Evolutionary conservation across 2,888 invertebrate species (phyloP), one percentile per base, ranked within the genome.

Genomic region (Lasius platythorax): DNA sequence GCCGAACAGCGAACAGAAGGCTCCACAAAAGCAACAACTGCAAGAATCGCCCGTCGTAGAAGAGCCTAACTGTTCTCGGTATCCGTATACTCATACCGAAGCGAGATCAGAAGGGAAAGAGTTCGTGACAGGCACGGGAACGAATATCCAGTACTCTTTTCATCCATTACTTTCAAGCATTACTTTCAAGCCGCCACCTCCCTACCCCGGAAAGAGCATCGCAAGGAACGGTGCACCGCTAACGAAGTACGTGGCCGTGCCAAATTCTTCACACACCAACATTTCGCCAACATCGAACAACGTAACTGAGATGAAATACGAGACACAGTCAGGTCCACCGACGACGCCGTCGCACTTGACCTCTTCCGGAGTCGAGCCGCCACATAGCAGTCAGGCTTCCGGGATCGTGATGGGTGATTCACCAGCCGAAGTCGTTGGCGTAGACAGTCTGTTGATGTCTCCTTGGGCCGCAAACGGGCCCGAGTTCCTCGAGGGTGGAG

Each of bases 231-330:
- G 56, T 9, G 8, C 78, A 6, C 81, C 40, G 23, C 37, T 88
- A 83, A 86, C 83, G 46, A 86, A 89, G 70, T 85, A 88, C 83
- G 85, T 75, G 40, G 87, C 78, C 67, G 87, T 75, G 82, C 68
- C 90, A 9, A 85, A 87, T 70, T 91, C 90, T 53, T 83, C 87
- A 50, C 84, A 85, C 53, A 87, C 89, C 12, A 50, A 50, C 50
- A 88, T 91, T 40, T 87, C 93, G 28, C 91, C 93, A 40, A 89
- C 88, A 81, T 88, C 93, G 15, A 91, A 92, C 23, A 89, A 93
- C 37, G 90, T 85, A 79, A 88, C 92, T 88, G 94, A 94, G 15
- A 95, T 95, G 95, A 95, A 95, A 92, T 95, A 94, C 93, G 95
- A 95, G 85, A 93, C 92, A 2, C 95, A 95, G 61, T 86, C 93